A percentile compares a stretch with the other conserved stretches of the same genome.
Conservation (phyloP, 1,140 invertebrate species). For the Pseudomyrmex sp. region DNA sequence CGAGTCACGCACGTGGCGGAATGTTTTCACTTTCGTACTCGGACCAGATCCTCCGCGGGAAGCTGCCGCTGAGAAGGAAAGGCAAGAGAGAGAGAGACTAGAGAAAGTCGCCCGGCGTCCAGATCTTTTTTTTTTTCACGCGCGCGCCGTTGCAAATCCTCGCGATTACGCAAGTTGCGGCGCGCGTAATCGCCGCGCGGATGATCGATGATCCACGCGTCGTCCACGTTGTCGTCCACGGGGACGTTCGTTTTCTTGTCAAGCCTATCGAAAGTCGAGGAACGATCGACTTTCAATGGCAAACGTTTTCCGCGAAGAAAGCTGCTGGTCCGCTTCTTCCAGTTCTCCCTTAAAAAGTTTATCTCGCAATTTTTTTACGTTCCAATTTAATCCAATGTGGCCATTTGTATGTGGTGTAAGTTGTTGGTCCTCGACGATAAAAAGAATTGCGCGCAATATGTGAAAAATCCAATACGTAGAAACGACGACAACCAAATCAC, state of each 20-base stretch:
- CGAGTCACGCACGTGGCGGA: slow-evolving; percentile 19
- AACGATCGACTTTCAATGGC: slow-evolving; percentile 3
- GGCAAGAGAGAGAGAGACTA: slow-evolving; percentile 43
- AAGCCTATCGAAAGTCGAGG: slow-evolving; percentile 22
- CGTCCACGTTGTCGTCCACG: neutral
- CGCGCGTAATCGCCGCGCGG: slow-evolving; percentile 59
- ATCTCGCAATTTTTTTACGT: neutral
- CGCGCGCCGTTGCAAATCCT: slow-evolving; percentile 12
- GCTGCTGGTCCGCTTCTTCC: neutral
- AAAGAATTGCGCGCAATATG: neutral
- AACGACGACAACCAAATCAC: slow-evolving; percentile 29
- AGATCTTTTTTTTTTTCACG: slow-evolving; percentile 26
- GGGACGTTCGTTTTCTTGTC: slow-evolving; percentile 15
- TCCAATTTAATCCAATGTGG: too few species aligned
- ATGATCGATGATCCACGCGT: slow-evolving; percentile 41
- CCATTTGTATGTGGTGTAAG: too few species aligned
- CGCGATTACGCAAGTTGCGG: slow-evolving; percentile 56
- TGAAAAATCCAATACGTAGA: neutral
- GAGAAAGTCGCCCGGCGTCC: slow-evolving; percentile 65
- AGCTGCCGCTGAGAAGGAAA: slow-evolving; percentile 9
- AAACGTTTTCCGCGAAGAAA: slow-evolving; percentile 47
- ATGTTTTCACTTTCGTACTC: slow-evolving; percentile 65
- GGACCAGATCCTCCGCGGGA: slow-evolving; percentile 17
- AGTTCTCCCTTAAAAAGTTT: neutral
- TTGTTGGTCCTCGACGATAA: too few species aligned